Base-by-base conservation (phyloP, 2,888 invertebrate species). In the Drosophila crucigera region DNA sequence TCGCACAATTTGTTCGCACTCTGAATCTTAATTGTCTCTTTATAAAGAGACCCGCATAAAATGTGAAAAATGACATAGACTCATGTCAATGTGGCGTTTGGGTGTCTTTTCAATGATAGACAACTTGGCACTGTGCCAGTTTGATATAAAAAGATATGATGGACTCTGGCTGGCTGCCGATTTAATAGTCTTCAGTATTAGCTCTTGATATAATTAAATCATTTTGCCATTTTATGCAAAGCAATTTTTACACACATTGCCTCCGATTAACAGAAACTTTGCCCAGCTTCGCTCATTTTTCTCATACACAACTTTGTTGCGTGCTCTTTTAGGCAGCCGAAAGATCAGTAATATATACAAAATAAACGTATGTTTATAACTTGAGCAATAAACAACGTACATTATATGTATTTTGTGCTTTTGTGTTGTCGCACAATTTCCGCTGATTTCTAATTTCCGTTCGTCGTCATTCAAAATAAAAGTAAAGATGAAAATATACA, bases 371-470 rank as follows among this genome's bases (percentile, higher is more conserved):
- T 41, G 37, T 33, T 25, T 64, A 41, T 60, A 43, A 56, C 5
- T 47, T 31, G 37, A 59, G 54, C 62, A 69, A 70, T 76, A 76
- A 79, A 76, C 43, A 73, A 47, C 58, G 69, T 69, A 68, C 61
- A 79, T 64, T 69, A 76, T 79, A 67, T 76, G 60, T 65, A 62
- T 67, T 68, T 66, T 50, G 52, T 61, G 62, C 35, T 68, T 68
- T 66, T 68, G 74, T 76, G 77, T 76, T 78, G 88, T 79, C 79
- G 72, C 74, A 76, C 82, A 79, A 77, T 86, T 83, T 87, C 87
- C 87, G 89, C 73, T 75, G 84, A 89, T 84, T 87, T 89, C 87
- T 87, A 87, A 87, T 87, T 87, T 87, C 87, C 87, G 89, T 80
- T 73, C 78, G 78, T 72, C 60, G 77, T 74, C 84, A 77, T 82